Evolutionary conservation across 2,888 invertebrate genomes (phyloP).

Genomic region (Reticulitermes lucifugus): DNA sequence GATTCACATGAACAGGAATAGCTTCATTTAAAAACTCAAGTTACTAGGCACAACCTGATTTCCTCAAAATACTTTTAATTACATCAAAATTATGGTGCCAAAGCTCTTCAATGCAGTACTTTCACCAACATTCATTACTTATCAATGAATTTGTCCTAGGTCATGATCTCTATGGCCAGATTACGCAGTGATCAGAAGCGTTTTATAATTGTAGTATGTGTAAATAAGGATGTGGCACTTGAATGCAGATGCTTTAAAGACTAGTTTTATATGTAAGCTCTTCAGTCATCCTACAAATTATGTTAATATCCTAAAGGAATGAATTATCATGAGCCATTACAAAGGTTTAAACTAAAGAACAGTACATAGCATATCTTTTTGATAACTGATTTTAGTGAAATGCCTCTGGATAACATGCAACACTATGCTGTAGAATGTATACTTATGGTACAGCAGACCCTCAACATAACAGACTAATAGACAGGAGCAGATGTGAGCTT

Average conservation of each 20-base stretch:
- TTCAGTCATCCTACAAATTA: too few species aligned
- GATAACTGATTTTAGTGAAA: too few species aligned
- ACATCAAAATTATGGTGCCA: conserved; percentile 2
- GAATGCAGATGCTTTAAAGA: not conserved
- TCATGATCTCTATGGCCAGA: not conserved
- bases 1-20: conserved; percentile 22
- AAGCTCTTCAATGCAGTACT: not conserved
- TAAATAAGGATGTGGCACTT: not conserved
- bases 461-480: too few species aligned
- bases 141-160: conserved; percentile 4
- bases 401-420: too few species aligned
- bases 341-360: too few species aligned
- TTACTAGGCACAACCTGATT: conserved; percentile 40
- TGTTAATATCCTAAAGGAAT: too few species aligned
- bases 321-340: too few species aligned
- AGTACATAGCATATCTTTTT: too few species aligned
- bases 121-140: conserved; percentile 21
- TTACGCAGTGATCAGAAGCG: too few species aligned
- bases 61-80: conserved; percentile 14
- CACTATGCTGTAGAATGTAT: too few species aligned
- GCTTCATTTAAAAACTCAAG: conserved; percentile 32
- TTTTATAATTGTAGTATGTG: not conserved
- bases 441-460: too few species aligned
- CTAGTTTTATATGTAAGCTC: not conserved
- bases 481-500: too few species aligned